Base-by-base conservation (phyloP, 2,888 invertebrate genomes). In the Andrena bicolor region DNA sequence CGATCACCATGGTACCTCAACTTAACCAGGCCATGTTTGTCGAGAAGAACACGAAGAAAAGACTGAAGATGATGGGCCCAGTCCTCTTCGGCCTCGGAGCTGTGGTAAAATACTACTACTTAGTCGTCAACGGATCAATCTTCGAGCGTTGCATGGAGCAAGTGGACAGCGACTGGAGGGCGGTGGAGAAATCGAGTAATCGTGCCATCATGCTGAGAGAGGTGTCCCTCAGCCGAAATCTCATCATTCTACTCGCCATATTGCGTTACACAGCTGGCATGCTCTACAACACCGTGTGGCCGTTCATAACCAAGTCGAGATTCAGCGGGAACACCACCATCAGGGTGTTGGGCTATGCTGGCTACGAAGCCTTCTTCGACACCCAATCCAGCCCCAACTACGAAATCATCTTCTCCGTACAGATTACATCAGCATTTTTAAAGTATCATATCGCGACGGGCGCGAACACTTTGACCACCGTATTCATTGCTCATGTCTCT, bases 81-180 rank as follows among this genome's bases (percentile, higher is more conserved):
- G 4, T 75, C 4, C 30, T 13, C 3, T 78, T 68, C 5, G 13
- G 66, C 20, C 1, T 87, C 0, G 86, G 86, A 76, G 58, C 86
- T 1, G 75, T 83, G 16, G 23, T 75, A 0, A 91, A 92, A 23
- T 92, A 90, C 8, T 70, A 51, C 5, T 88, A 81, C 0, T 80
- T 90, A 0, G 66, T 82, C 0, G 6, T 80, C 0, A 78, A 51
- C 1, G 60, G 76, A 0, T 0, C 16, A 0, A n/a, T 10, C 0
- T 58, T 85, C 6, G 48, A 35, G n/a, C 48, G 53, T 0, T 90
- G 90, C 61, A 70, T 91, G 16, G 32, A 76, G 0, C 84, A 87
- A 23, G 64, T 91, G 0, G 77, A 86, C 10, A 53, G 61, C 0
- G 91, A 91, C 53, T 91, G 91, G 91, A 63, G 76, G 10, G 60